A percentile compares a stretch with the other conserved stretches of the same genome.
Evolutionary conservation across 2,113 vertebrate species (phyloP).

Genomic region (Ophiodon elongatus): DNA sequence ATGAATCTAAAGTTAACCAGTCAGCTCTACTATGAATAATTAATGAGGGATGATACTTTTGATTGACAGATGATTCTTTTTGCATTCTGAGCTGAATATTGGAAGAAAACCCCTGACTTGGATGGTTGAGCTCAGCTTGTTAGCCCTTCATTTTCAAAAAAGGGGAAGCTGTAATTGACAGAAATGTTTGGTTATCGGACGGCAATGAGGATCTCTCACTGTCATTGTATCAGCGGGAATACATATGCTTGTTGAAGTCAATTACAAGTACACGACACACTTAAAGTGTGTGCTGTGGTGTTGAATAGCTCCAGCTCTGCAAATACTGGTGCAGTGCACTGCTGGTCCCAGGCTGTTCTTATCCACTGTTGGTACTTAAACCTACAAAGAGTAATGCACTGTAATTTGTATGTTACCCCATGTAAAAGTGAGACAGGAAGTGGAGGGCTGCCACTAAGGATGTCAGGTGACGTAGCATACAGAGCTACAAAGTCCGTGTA

Average conservation of each 20-base stretch:
- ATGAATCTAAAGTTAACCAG: not conserved
- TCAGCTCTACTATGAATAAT: conserved; percentile 25
- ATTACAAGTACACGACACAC: not conserved
- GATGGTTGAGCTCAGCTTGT: conserved; percentile 7
- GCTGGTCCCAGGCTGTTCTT: too few species aligned
- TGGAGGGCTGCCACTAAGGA: too few species aligned
- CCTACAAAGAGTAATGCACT: too few species aligned
- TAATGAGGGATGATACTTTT: conserved; percentile 12
- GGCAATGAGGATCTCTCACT: not conserved
- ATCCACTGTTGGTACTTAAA: too few species aligned
- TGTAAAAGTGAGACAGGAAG: too few species aligned
- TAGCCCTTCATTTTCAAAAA: conserved; percentile 11
- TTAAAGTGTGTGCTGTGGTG: not conserved
- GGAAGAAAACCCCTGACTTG: not conserved
- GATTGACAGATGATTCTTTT: conserved; percentile 37
- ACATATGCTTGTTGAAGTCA: conserved; percentile 7
- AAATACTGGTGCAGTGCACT: not conserved
- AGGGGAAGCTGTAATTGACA: conserved; percentile 22
- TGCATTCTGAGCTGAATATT: conserved; percentile 5
- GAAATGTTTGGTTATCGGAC: not conserved
- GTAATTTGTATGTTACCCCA: too few species aligned
- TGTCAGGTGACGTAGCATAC: too few species aligned
- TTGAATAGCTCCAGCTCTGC: not conserved
- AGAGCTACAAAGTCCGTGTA: too few species aligned
- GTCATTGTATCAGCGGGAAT: conserved; percentile 9